Evolutionary conservation across 35 echinoderm and acorn worm genomes (phyloP).

Genomic region (Patiria miniata): DNA sequence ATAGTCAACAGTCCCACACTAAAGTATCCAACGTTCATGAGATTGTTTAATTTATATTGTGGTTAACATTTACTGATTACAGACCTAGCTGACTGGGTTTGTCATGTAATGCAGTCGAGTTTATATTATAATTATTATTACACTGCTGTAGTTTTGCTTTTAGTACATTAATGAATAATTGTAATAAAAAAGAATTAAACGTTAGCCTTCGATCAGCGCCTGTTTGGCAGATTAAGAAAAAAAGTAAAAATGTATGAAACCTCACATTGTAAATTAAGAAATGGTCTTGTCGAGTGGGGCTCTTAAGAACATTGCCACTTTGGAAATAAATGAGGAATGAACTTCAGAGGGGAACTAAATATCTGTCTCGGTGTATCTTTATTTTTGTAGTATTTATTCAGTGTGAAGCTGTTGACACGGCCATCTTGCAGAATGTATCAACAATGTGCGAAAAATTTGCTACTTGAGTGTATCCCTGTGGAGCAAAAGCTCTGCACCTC

Average conservation of each 20-base stretch:
- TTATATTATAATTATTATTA: conserved; percentile 30
- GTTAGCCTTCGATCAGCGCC: neutral
- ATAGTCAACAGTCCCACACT: neutral
- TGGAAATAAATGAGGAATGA: conserved; percentile 7
- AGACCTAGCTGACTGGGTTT: neutral
- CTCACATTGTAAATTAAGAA: neutral
- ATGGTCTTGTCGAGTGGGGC: neutral
- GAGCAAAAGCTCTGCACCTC: too few relatives aligned
- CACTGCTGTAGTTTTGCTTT: conserved; percentile 30
- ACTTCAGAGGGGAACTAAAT: too few relatives aligned
- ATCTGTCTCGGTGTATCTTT: too few relatives aligned
- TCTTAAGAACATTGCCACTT: neutral
- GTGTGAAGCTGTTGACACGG: too few relatives aligned
- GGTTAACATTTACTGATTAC: conserved; percentile 16
- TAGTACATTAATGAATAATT: conserved; percentile 13
- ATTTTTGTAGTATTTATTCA: too few relatives aligned
- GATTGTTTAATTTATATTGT: conserved; percentile 23
- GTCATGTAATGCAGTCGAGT: conserved; percentile 5
- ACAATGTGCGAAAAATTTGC: too few relatives aligned
- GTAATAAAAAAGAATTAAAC: conserved; percentile 11
- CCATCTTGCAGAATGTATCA: too few relatives aligned
- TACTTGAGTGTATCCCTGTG: too few relatives aligned
- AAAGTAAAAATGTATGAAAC: conserved; percentile 15
- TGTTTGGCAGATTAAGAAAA: conserved; percentile 13
- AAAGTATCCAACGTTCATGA: conserved; percentile 9